Percentiles rank a stretch among this genome's conserved stretches.
These are phyloP conservation scores for Premnoplex brunnescens DNA, from an alignment of 2,797 vertebrate genomes.

Conservation along the genomic window DNA sequence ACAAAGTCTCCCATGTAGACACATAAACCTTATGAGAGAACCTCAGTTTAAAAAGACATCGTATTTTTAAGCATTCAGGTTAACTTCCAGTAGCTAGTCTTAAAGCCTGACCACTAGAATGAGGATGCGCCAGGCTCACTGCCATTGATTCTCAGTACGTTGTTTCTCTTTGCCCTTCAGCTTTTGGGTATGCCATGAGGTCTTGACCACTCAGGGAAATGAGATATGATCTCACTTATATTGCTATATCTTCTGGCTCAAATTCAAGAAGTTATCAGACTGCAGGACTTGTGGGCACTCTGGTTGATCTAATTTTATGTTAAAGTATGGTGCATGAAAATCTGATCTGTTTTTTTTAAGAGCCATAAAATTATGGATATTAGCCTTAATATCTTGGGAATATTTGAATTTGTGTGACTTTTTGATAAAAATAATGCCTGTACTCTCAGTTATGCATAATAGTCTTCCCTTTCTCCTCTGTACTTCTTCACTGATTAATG, in stretches of 20 bases:
- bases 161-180: constrained; percentile 21
- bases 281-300: background rate
- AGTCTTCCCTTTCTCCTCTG: background rate
- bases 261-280: background rate
- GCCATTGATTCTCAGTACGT: background rate
- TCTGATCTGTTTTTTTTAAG: background rate
- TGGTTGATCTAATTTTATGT: background rate
- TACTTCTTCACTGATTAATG: background rate
- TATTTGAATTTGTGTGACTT: background rate
- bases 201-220: background rate
- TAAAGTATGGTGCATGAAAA: background rate
- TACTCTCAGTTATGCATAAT: background rate
- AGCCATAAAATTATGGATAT: background rate
- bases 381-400: background rate
- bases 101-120: background rate
- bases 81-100: background rate
- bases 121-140: background rate
- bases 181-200: background rate
- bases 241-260: background rate
- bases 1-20: background rate
- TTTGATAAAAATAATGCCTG: background rate
- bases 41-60: background rate
- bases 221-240: constrained; percentile 24
- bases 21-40: background rate
- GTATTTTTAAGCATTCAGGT: background rate